Conservation (phyloP, 1,140 invertebrate species). For the Formica selysi region DNA sequence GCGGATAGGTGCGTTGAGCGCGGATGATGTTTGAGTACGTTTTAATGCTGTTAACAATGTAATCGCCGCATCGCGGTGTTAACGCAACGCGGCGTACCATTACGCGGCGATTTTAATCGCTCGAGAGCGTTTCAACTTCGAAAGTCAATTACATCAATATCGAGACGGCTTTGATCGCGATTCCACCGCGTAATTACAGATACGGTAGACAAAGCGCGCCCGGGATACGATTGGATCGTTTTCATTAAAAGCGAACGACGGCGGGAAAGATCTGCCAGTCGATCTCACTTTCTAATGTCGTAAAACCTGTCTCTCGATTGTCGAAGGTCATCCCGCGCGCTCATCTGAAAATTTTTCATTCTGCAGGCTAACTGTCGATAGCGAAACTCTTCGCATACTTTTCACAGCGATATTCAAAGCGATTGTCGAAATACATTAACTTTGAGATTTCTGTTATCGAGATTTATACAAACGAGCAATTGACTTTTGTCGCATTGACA, state of each 20-base stretch:
- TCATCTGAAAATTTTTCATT: conserved; percentile 30
- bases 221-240: conserved; percentile 21
- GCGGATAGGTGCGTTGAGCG: conserved; percentile 20
- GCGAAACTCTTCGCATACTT: conserved; percentile 7
- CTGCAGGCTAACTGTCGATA: background rate
- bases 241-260: conserved; percentile 51
- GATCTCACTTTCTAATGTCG: conserved; percentile 50
- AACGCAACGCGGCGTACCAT: conserved; percentile 55
- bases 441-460: background rate
- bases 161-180: conserved; percentile 55
- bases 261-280: conserved; percentile 5
- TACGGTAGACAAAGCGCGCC: conserved; percentile 53
- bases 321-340: background rate
- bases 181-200: conserved; percentile 50
- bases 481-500: background rate
- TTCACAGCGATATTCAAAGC: background rate
- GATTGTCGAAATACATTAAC: conserved; percentile 19
- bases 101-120: conserved; percentile 64
- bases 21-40: conserved; percentile 39
- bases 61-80: conserved; percentile 61
- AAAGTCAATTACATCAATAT: conserved; percentile 64
- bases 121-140: conserved; percentile 63
- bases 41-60: conserved; percentile 58
- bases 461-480: background rate
- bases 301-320: conserved; percentile 28